phyloP scores from a whole-genome alignment of 1,140 invertebrate species.

The Paracyclopina nana region DNA sequence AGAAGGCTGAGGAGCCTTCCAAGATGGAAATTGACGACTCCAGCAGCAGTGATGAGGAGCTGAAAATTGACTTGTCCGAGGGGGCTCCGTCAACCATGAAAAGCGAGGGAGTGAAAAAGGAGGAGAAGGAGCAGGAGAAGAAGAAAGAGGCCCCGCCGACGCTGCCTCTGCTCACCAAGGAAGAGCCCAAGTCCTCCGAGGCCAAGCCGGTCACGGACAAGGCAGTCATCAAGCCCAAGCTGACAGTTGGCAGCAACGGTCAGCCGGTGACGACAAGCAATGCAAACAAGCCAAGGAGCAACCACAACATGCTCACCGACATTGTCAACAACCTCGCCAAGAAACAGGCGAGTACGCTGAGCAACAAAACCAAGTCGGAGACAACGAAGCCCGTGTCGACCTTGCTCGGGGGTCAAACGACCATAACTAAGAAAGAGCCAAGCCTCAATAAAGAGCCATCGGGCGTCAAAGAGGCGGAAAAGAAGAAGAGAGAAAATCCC shows the following conservation, averaged over 20 bases:
- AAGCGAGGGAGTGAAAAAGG: too few relatives aligned
- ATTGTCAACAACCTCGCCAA: conserved; percentile 21
- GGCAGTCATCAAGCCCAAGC: background rate
- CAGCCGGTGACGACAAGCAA: conserved; percentile 1
- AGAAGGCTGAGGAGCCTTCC: background rate
- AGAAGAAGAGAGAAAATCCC: too few relatives aligned
- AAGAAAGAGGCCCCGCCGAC: too few relatives aligned
- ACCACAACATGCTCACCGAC: conserved; percentile 14
- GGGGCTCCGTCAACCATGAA: too few relatives aligned
- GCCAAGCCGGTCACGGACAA: conserved; percentile 1
- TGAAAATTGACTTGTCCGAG: too few relatives aligned
- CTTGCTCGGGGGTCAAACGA: background rate
- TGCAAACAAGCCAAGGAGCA: conserved; percentile 7
- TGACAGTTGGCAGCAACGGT: conserved; percentile 4
- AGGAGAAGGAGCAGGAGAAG: too few relatives aligned
- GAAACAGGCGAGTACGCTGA: conserved; percentile 16
- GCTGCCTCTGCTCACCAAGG: too few relatives aligned
- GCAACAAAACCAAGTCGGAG: background rate
- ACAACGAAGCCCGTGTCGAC: background rate
- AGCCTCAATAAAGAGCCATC: conserved; percentile 18
- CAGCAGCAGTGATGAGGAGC: too few relatives aligned
- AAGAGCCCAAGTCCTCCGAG: too few relatives aligned
- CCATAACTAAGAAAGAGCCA: background rate
- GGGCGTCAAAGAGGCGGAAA: too few relatives aligned
- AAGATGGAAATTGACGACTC: too few relatives aligned